Percentiles rank a stretch among this genome's conserved stretches.
These are phyloP conservation scores for Oreochromis niloticus DNA, from an alignment of 2,113 vertebrate species.

Conservation along the genomic window DNA sequence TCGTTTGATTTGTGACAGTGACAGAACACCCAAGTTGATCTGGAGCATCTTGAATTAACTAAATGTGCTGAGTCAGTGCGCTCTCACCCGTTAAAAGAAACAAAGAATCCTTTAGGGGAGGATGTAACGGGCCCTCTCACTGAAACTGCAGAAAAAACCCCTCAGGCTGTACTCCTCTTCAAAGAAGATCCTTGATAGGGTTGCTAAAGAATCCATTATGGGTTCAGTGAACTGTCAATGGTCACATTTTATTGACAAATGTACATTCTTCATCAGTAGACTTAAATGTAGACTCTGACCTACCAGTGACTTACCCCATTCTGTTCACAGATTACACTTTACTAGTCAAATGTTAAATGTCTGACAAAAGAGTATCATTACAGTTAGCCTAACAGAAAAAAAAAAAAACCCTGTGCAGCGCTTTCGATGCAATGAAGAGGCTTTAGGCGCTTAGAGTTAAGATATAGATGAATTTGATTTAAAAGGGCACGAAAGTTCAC, in stretches of 20 bases:
- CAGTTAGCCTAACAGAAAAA: background rate
- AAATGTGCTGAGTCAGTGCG: slow-evolving; percentile 22
- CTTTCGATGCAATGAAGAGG: background rate
- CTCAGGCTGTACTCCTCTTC: slow-evolving; percentile 17
- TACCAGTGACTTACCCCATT: background rate
- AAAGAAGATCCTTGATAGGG: slow-evolving; percentile 27
- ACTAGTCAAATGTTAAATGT: background rate
- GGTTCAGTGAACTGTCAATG: background rate
- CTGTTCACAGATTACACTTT: background rate
- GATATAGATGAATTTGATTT: background rate
- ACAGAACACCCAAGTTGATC: background rate
- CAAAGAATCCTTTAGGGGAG: background rate
- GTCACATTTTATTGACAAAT: slow-evolving; percentile 18
- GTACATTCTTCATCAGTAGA: background rate
- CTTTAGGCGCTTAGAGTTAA: background rate
- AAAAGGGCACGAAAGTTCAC: background rate
- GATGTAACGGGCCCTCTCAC: background rate
- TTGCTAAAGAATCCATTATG: slow-evolving; percentile 33
- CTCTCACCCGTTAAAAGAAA: background rate
- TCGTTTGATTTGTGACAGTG: slow-evolving; percentile 13
- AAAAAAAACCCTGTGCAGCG: background rate
- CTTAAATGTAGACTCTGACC: background rate
- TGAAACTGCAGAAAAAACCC: background rate
- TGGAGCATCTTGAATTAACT: background rate
- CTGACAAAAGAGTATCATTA: background rate